Evolutionary conservation across 30 jellyfish, hydroid and myxozoan genomes (phyloP).

Genomic region (Turritopsis dohrnii): DNA sequence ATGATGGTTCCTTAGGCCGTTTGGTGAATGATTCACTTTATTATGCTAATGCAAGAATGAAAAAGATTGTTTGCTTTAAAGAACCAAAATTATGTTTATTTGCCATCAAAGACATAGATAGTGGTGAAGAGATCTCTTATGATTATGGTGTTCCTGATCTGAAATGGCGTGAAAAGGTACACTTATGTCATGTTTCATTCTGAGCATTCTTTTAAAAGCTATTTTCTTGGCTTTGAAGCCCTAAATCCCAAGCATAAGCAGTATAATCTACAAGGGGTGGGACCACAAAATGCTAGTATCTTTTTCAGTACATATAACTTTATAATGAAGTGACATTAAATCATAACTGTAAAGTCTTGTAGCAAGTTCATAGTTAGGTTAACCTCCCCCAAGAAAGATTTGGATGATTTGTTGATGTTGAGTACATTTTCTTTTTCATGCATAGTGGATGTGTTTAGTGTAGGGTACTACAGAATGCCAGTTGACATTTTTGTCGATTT

Average conservation of each 20-base stretch:
- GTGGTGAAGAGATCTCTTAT: not conserved
- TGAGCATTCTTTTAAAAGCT: not conserved
- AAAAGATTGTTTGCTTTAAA: not conserved
- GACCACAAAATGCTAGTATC: too few species aligned
- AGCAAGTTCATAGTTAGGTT: too few species aligned
- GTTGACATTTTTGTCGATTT: too few species aligned
- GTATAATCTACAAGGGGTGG: not conserved
- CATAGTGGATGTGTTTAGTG: too few species aligned
- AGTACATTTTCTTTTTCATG: too few species aligned
- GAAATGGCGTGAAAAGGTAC: not conserved
- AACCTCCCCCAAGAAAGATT: too few species aligned
- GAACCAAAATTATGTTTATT: not conserved
- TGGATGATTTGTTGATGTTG: too few species aligned
- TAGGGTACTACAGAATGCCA: too few species aligned
- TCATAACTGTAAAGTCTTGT: too few species aligned
- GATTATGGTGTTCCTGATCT: not conserved
- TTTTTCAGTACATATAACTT: too few species aligned
- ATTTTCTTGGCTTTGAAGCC: not conserved
- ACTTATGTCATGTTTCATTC: not conserved
- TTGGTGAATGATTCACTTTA: not conserved
- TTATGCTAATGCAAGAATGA: not conserved
- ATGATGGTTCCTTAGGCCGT: not conserved
- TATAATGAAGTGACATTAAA: too few species aligned
- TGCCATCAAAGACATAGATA: not conserved
- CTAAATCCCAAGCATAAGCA: not conserved